A percentile compares a stretch with the other conserved stretches of the same genome.
phyloP scores from a whole-genome alignment of 2,888 invertebrate genomes.

The Pandemis cinnamomeana region DNA sequence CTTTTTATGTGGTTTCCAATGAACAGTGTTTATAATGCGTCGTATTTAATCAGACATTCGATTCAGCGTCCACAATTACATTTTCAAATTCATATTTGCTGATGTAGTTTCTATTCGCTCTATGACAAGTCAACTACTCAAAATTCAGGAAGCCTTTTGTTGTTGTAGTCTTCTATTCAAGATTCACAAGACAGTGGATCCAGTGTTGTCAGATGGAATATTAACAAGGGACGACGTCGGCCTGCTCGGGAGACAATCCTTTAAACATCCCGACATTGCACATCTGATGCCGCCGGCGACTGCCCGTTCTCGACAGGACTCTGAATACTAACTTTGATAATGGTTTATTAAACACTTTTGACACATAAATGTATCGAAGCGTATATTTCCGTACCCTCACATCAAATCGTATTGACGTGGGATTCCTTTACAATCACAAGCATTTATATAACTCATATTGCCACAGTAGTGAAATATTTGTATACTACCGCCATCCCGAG shows the following conservation, averaged over 20 bases:
- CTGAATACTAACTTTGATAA: conserved; percentile 28
- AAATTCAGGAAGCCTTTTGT: conserved; percentile 75
- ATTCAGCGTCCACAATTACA: neutral
- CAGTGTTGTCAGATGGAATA: conserved; percentile 73
- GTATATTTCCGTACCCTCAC: conserved; percentile 26
- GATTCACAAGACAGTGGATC: conserved; percentile 71
- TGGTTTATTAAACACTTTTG: conserved; percentile 34
- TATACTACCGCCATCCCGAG: neutral
- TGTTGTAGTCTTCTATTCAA: conserved; percentile 70
- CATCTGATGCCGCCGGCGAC: conserved; percentile 36
- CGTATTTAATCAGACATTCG: neutral
- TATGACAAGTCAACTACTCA: conserved; percentile 62
- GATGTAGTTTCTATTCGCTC: conserved; percentile 52
- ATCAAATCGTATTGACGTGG: conserved; percentile 19
- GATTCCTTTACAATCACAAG: conserved; percentile 6
- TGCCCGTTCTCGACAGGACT: conserved; percentile 13
- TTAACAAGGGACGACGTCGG: conserved; percentile 71
- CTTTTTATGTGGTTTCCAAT: neutral
- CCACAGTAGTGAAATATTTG: neutral
- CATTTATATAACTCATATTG: neutral
- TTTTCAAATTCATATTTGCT: conserved; percentile 22
- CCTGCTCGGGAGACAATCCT: conserved; percentile 60
- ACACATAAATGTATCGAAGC: conserved; percentile 11
- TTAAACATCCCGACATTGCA: conserved; percentile 55
- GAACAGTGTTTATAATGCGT: neutral